Evolutionary conservation across 2,797 vertebrate genomes (phyloP), one percentile per base, ranked within the genome.

Genomic region (Epinephelus malabaricus): DNA sequence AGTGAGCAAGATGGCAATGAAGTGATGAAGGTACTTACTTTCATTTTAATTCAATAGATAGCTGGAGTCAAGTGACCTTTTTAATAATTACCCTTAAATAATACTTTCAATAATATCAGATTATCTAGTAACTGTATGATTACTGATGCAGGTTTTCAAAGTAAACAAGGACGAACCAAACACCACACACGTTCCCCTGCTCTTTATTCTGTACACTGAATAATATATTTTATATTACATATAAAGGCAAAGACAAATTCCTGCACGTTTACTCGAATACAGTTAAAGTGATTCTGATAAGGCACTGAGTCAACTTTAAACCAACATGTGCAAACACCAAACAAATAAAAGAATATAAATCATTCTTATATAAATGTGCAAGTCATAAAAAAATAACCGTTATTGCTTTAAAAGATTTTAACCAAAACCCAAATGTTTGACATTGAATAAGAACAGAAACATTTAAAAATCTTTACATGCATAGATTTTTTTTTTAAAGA

Each of bases 271-370:
- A 46, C 34, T 19, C 8, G 1, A 23, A 23, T 13, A 58, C 27
- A 73, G 18, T 49, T 53, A 59, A 2, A 62, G 53, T 51, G 23
- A 79, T 66, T 77, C 23, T 51, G 19, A 67, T 78, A 86, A 87
- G 85, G 88, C 85, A 86, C 81, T 14, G 15, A 60, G 65, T 69
- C 3, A 1, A 40, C 65, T 63, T 54, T 30, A 27, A 68, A 61
- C 10, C 51, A 25, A 50, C 0, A 17, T 30, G 3, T 69, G 53
- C 30, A 79, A 81, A 69, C 23, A 34, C 30, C 49, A 73, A 70
- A 38, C 12, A 56, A n/a, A 40, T 4, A 0, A 54, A 14, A 54
- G 30, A 8, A 63, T 40, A 69, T 8, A 67, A 75, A 69, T 51
- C 3, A 51, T 47, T 69, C 23, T 5, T 34, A 25, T 27, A 50